phyloP scores from a whole-genome alignment of 2,888 invertebrate genomes.

The Glaucopsyche alexis region DNA sequence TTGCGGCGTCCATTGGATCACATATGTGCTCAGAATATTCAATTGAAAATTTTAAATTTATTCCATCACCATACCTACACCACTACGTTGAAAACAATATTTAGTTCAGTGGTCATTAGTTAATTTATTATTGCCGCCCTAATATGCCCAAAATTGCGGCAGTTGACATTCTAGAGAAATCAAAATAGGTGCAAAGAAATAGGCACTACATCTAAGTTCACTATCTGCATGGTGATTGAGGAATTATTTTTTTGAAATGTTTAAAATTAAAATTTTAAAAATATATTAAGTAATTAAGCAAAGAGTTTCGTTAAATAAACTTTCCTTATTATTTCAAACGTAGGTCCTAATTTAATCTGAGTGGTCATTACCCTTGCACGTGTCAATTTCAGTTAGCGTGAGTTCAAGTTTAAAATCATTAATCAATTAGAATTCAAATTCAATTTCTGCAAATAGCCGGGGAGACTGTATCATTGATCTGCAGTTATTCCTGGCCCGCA shows the following conservation, averaged over 20 bases:
- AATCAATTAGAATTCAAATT: conserved; percentile 43
- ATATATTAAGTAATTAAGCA: too few species aligned
- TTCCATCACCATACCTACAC: neutral
- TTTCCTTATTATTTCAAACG: too few species aligned
- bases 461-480: conserved; percentile 40
- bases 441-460: conserved; percentile 3
- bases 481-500: conserved; percentile 57
- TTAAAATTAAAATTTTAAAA: too few species aligned
- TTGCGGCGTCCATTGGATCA: conserved; percentile 49
- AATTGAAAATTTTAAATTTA: conserved; percentile 40
- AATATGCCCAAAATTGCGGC: neutral
- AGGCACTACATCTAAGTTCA: too few species aligned
- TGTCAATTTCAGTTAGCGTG: neutral
- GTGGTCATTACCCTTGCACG: neutral
- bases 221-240: too few species aligned
- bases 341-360: too few species aligned
- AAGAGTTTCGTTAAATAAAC: too few species aligned
- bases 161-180: too few species aligned
- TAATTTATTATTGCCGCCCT: neutral
- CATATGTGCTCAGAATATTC: conserved; percentile 43
- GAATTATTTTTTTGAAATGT: too few species aligned
- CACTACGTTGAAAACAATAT: neutral
- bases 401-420: conserved; percentile 31
- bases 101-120: neutral
- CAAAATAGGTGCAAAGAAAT: neutral